These are phyloP conservation scores for Plectus sambesii DNA, from an alignment of 1,140 invertebrate species.

Conservation along the genomic window DNA sequence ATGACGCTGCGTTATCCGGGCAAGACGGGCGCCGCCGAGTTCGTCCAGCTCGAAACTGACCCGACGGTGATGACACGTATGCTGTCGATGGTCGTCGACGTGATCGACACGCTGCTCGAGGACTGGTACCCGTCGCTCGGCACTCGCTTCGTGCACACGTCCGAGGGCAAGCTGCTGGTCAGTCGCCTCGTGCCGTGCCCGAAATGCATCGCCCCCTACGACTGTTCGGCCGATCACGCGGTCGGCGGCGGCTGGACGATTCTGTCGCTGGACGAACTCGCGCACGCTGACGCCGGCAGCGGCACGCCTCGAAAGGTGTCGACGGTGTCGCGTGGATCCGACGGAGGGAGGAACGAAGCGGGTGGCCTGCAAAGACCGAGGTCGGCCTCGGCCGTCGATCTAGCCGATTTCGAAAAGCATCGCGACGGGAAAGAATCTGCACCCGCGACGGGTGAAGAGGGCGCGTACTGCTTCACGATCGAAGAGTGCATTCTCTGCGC, in stretches of 20 bases:
- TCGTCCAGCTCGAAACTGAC: constrained; percentile 61
- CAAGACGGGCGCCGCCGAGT: constrained; percentile 37
- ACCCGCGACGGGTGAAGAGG: neutral
- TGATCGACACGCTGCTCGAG: constrained; percentile 87
- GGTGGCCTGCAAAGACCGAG: constrained; percentile 11
- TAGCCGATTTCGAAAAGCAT: neutral
- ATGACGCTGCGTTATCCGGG: neutral
- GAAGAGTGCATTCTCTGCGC: constrained; percentile 87
- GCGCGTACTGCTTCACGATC: constrained; percentile 59
- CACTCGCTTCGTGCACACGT: constrained; percentile 91
- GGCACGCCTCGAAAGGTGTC: constrained; percentile 6
- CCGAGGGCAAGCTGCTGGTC: constrained; percentile 83
- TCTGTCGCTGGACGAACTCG: too few relatives aligned
- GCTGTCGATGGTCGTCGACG: constrained; percentile 79
- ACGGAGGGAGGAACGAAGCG: constrained; percentile 12
- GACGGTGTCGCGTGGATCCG: neutral
- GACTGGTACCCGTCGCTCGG: constrained; percentile 68
- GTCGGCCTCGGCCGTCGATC: neutral
- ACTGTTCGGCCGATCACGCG: too few relatives aligned
- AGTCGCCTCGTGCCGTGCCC: constrained; percentile 87
- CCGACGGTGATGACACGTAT: constrained; percentile 69
- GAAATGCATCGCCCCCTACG: constrained; percentile 45
- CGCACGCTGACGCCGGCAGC: neutral
- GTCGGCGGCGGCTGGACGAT: too few relatives aligned
- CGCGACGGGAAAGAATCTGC: neutral